Percentiles rank a stretch among this genome's conserved stretches.
phyloP scores from a whole-genome alignment of 2,113 vertebrate genomes.

The Cichladusa arquata region DNA sequence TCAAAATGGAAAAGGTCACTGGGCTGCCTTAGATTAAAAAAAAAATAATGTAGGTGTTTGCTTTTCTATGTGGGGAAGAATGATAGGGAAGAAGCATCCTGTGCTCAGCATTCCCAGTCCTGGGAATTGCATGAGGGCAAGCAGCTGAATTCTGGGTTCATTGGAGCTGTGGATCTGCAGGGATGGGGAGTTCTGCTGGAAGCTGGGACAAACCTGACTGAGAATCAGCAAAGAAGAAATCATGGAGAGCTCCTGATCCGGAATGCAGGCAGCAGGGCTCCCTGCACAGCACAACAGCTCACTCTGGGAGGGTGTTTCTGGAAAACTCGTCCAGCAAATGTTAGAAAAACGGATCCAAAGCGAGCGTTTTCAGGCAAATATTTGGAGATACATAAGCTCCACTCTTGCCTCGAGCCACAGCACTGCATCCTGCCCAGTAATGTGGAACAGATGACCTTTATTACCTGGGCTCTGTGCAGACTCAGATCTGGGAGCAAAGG shows the following conservation, averaged over 20 bases:
- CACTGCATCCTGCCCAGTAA: not conserved
- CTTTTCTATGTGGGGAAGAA: not conserved
- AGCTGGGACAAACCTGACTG: not conserved
- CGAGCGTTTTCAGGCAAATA: not conserved
- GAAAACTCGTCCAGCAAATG: constrained; percentile 3
- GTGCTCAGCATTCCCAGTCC: not conserved
- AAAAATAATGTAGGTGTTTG: not conserved
- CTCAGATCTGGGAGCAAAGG: not conserved
- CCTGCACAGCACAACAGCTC: not conserved
- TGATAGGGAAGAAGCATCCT: not conserved
- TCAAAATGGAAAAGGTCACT: not conserved
- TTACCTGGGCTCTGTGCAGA: constrained; percentile 14
- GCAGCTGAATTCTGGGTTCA: not conserved
- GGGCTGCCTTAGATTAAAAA: not conserved
- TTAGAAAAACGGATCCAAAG: constrained; percentile 34
- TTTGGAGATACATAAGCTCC: constrained; percentile 22
- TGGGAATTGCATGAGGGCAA: not conserved
- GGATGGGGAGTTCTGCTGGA: not conserved
- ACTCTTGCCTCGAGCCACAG: constrained; percentile 5
- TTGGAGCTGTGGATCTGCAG: not conserved
- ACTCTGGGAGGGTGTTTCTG: constrained; percentile 12
- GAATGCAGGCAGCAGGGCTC: not conserved
- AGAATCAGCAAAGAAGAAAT: not conserved
- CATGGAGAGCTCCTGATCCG: not conserved
- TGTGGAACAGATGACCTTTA: constrained; percentile 27